Percentiles rank a stretch among this genome's conserved stretches.
Evolutionary conservation across 2,888 invertebrate species (phyloP).

Genomic region (Metalampra italica): DNA sequence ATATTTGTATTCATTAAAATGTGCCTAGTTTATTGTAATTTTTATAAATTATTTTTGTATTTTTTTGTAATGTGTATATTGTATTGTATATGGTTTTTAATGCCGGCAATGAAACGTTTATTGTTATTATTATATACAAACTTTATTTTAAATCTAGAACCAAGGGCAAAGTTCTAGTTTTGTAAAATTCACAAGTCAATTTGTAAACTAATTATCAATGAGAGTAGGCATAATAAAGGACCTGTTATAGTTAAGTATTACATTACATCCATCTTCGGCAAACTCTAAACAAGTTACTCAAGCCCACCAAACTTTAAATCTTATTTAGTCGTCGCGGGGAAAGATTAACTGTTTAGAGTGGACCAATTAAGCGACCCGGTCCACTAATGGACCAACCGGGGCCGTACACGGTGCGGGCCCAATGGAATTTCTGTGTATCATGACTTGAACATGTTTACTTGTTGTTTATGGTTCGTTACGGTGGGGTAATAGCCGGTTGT

Average conservation of each 20-base stretch:
- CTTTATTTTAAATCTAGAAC: too few relatives aligned
- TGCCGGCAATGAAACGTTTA: too few relatives aligned
- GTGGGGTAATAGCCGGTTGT: slow-evolving; percentile 13
- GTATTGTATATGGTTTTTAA: too few relatives aligned
- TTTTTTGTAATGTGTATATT: too few relatives aligned
- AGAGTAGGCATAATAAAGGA: too few relatives aligned
- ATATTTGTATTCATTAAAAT: too few relatives aligned
- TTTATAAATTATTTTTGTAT: too few relatives aligned
- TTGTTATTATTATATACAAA: too few relatives aligned
- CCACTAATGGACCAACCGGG: slow-evolving; percentile 13
- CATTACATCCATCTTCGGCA: slow-evolving; percentile 1
- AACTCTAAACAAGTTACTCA: slow-evolving; percentile 22
- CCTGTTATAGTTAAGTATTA: not conserved
- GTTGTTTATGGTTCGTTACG: slow-evolving; percentile 16
- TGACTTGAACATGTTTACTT: slow-evolving; percentile 13
- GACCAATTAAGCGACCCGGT: slow-evolving; percentile 15
- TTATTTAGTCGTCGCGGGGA: slow-evolving; percentile 22
- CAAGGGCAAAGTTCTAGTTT: too few relatives aligned
- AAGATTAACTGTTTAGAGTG: slow-evolving; percentile 23
- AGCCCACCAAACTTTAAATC: slow-evolving; percentile 31
- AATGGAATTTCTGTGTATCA: slow-evolving; percentile 5
- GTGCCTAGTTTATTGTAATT: too few relatives aligned
- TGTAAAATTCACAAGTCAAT: too few relatives aligned
- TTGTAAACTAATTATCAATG: too few relatives aligned
- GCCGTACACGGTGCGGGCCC: not conserved